Conservation (phyloP, 1,140 invertebrate genomes). For the Zaprionus ghesquierei region DNA sequence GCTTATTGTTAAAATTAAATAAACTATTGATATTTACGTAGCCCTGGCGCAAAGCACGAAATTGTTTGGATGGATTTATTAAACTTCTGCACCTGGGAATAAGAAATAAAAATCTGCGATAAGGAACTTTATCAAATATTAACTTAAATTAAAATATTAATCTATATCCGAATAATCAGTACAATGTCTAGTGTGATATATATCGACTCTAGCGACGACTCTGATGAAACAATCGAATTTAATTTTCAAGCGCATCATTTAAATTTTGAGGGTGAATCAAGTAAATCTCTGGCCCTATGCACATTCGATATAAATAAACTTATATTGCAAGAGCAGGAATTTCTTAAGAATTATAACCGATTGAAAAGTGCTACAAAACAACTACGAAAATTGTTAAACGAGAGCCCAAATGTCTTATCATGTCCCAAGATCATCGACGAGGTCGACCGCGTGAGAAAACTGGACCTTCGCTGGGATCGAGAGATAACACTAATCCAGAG, state of each 20-base stretch:
- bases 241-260: not conserved
- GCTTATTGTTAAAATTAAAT: not conserved
- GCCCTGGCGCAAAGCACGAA: not conserved
- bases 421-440: not conserved
- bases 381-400: not conserved
- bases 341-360: not conserved
- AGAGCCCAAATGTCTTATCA: not conserved
- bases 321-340: not conserved
- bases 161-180: not conserved
- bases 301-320: not conserved
- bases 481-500: not conserved
- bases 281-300: not conserved
- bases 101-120: not conserved
- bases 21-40: not conserved
- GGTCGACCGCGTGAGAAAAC: not conserved
- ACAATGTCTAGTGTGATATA: not conserved
- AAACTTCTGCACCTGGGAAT: not conserved
- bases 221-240: not conserved
- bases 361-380: not conserved
- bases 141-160: not conserved
- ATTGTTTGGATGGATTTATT: not conserved
- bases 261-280: not conserved
- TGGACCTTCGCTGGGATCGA: not conserved
- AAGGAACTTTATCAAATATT: not conserved
- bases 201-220: not conserved